phyloP scores from a whole-genome alignment of 2,888 invertebrate genomes.

The Rosalia funebris region DNA sequence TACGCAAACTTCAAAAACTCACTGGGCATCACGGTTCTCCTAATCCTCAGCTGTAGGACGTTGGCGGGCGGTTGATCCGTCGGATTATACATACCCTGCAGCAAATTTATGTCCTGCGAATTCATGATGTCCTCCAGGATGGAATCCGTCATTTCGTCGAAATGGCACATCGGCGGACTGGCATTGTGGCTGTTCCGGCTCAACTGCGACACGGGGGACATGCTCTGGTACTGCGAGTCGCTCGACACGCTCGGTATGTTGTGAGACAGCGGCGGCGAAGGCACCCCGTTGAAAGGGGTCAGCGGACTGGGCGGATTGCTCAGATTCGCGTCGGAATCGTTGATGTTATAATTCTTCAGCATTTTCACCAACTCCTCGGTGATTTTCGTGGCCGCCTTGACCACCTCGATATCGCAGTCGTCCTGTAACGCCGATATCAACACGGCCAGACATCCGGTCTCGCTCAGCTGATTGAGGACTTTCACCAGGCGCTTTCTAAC shows the following conservation, averaged over 20 bases:
- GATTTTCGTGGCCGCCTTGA: constrained; percentile 70
- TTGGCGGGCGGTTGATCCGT: constrained; percentile 58
- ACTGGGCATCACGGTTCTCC: constrained; percentile 67
- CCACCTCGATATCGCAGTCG: constrained; percentile 78
- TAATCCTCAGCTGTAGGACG: constrained; percentile 45
- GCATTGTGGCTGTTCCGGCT: constrained; percentile 6
- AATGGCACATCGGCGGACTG: constrained; percentile 8
- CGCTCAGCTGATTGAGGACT: constrained; percentile 74
- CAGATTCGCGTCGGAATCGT: constrained; percentile 52
- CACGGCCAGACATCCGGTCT: constrained; percentile 76
- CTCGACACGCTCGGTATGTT: constrained; percentile 2
- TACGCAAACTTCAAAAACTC: constrained; percentile 71
- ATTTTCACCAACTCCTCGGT: constrained; percentile 67
- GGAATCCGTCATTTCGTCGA: constrained; percentile 60
- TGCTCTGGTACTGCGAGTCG: constrained; percentile 14
- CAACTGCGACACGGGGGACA: constrained; percentile 15
- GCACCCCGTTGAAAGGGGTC: constrained; percentile 2
- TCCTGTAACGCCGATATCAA: constrained; percentile 73
- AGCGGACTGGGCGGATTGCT: constrained; percentile 38
- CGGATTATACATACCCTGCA: constrained; percentile 70
- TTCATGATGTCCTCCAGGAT: constrained; percentile 75
- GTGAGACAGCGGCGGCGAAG: constrained; percentile 14
- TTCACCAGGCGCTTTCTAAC: constrained; percentile 73
- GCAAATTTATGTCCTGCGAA: constrained; percentile 70
- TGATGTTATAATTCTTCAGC: constrained; percentile 69